phyloP scores from a whole-genome alignment of 2,888 invertebrate species.

The Dynastes hyllus region DNA sequence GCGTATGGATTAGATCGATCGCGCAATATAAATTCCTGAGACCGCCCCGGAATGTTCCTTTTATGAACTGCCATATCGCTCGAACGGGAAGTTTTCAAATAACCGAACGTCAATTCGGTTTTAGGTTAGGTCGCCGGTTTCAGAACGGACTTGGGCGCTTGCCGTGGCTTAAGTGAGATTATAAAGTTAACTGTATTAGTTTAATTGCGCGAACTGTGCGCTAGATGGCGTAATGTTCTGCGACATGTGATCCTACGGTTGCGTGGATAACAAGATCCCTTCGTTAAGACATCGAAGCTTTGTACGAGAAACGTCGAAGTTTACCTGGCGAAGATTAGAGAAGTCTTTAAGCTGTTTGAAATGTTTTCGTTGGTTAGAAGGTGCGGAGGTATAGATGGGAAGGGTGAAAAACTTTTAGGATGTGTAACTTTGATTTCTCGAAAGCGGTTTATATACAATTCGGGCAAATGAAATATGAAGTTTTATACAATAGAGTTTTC shows the following conservation, averaged over 20 bases:
- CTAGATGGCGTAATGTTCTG: neutral
- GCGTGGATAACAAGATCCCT: neutral
- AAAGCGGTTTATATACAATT: no score
- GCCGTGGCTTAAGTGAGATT: constrained; percentile 29
- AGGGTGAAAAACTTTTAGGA: no score
- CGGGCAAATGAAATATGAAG: no score
- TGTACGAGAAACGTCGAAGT: neutral
- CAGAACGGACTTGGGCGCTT: neutral
- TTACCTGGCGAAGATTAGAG: neutral
- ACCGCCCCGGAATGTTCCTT: constrained; percentile 61
- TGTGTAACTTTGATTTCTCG: no score
- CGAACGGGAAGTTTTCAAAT: constrained; percentile 63
- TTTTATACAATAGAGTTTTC: no score
- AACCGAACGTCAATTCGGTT: constrained; percentile 53
- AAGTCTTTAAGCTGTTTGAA: neutral
- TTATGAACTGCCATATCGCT: constrained; percentile 63
- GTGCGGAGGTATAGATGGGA: neutral
- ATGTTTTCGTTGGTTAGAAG: neutral
- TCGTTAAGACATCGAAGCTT: neutral
- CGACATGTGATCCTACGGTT: constrained; percentile 19
- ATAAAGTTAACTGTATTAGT: constrained; percentile 46
- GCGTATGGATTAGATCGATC: constrained; percentile 62
- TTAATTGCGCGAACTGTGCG: constrained; percentile 7
- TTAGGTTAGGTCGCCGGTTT: constrained; percentile 7
- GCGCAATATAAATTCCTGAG: constrained; percentile 67